phyloP scores from a whole-genome alignment of 2,888 invertebrate genomes.

The Aporophyla lueneburgensis region DNA sequence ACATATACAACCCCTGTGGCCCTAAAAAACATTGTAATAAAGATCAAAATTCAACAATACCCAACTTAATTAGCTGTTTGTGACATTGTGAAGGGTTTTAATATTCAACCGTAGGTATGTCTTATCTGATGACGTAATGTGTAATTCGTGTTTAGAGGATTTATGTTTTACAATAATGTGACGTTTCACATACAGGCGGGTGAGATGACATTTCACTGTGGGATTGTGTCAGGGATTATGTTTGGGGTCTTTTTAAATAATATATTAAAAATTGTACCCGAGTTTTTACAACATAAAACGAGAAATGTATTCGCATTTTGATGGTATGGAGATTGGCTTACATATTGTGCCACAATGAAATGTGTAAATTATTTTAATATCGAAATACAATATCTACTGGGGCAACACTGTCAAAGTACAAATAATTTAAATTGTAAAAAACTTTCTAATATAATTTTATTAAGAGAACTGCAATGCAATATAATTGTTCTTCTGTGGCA shows the following conservation, averaged over 20 bases:
- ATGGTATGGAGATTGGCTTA: background rate
- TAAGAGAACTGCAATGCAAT: too few species aligned
- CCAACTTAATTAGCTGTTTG: slow-evolving; percentile 57
- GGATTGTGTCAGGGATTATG: slow-evolving; percentile 25
- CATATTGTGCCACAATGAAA: too few species aligned
- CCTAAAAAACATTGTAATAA: slow-evolving; percentile 26
- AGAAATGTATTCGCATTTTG: background rate
- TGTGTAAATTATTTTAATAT: too few species aligned
- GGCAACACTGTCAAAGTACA: too few species aligned
- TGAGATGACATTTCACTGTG: slow-evolving; percentile 37
- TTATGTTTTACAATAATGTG: slow-evolving; percentile 56
- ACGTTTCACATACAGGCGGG: slow-evolving; percentile 32
- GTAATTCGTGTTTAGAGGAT: slow-evolving; percentile 57
- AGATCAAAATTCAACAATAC: slow-evolving; percentile 41
- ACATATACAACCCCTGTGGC: slow-evolving; percentile 28
- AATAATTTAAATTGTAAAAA: too few species aligned
- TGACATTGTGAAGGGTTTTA: slow-evolving; percentile 57
- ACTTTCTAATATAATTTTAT: too few species aligned
- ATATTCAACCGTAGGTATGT: slow-evolving; percentile 59
- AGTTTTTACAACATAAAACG: background rate
- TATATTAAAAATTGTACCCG: background rate
- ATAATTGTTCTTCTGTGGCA: too few species aligned
- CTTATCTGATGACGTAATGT: slow-evolving; percentile 63
- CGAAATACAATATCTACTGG: too few species aligned
- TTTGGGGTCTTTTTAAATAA: slow-evolving; percentile 7